phyloP scores from a whole-genome alignment of 1,140 invertebrate species.

The Caligus rogercresseyi region DNA sequence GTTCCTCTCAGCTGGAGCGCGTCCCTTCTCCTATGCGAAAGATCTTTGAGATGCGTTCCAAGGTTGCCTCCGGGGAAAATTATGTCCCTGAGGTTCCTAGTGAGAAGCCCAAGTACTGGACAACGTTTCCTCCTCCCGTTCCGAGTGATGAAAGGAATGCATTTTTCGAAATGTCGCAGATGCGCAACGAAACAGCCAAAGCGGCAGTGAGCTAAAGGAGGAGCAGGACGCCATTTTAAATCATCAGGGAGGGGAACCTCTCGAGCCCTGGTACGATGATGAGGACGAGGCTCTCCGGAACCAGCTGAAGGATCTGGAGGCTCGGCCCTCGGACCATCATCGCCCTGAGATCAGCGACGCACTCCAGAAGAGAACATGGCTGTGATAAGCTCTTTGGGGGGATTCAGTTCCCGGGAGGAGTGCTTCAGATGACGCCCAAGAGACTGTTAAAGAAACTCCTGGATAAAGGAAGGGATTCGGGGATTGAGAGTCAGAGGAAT shows the following conservation, averaged over 20 bases:
- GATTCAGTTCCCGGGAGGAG: constrained; percentile 5
- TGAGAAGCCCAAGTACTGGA: constrained; percentile 15
- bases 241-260: background rate
- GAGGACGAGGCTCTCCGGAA: constrained; percentile 2
- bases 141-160: background rate
- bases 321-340: constrained; percentile 5
- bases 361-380: constrained; percentile 16
- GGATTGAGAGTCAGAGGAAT: background rate
- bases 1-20: constrained; percentile 9
- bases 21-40: constrained; percentile 8
- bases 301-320: background rate
- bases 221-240: background rate
- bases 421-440: background rate
- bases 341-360: background rate
- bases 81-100: constrained; percentile 7
- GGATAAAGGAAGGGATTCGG: background rate
- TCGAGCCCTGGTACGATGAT: constrained; percentile 14
- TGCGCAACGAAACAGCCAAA: background rate
- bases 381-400: constrained; percentile 9
- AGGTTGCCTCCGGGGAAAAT: background rate
- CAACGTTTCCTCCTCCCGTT: background rate
- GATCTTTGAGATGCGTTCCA: constrained; percentile 8
- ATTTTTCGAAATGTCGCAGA: constrained; percentile 8
- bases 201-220: background rate
- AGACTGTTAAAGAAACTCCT: constrained; percentile 6